Base-by-base conservation (phyloP, 2,888 invertebrate genomes). In the Agrochola lota region DNA sequence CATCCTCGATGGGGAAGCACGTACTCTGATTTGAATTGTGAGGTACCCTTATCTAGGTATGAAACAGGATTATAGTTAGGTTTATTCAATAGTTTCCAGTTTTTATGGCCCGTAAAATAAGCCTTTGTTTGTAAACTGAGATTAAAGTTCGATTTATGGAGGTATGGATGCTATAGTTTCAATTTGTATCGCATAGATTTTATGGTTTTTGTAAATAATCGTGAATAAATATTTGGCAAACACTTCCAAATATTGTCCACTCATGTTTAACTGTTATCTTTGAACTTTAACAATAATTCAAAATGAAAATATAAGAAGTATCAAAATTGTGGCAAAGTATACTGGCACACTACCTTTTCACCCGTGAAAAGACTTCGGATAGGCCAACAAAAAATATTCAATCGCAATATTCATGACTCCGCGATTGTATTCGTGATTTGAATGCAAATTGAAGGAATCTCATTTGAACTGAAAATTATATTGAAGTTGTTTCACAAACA, bases 1-100 rank as follows among this genome's bases (percentile, higher is more conserved):
- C 95, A 95, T 94, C 87, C 93, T 85, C 89, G 89, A 87, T 90
- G 90, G 93, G 92, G 91, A 93, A 90, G 93, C 92, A 93, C 94
- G 93, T 91, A 87, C 91, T 74, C 87, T 88, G 91, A 92, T 93
- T 91, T 90, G 84, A 86, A 87, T 87, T 85, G 80, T 76, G 84
- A 88, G 82, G 78, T 77, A 71, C 71, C 71, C 85, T 88, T 87
- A 85, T 88, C 88, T 84, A 83, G 83, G 60, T 79, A 89, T 73
- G 60, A 67, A 84, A 71, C 69, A 1, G 71, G 35, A 85, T 80
- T 81, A 82, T 57, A 70, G 43, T 78, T 55, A 82, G 77, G 70
- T 77, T 78, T 72, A 68, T 74, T 81, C 35, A 80, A 74, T 75
- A 78, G 81, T 79, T 84, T 71, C 30, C 15, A 67, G 68, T 77